phyloP scores from a whole-genome alignment of 2,888 invertebrate species.

The Cordylochernes scorpioides region DNA sequence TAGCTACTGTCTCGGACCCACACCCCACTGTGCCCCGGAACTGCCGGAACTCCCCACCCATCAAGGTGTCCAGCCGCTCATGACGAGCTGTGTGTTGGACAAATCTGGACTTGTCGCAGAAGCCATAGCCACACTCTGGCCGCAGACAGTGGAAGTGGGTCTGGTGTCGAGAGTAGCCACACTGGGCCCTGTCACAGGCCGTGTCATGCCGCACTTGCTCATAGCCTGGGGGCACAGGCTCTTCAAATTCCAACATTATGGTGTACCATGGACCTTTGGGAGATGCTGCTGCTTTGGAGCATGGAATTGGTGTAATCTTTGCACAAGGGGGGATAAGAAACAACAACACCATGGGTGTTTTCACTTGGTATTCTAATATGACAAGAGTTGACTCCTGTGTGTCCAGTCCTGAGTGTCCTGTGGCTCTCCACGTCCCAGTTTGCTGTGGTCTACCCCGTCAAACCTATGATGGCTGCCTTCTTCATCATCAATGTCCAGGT shows the following conservation, averaged over 20 bases:
- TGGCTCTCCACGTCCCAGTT: conserved; percentile 70
- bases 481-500: too few relatives aligned
- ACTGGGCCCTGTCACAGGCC: conserved; percentile 64
- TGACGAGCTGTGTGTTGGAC: conserved; percentile 82
- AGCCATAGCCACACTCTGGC: conserved; percentile 80
- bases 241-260: too few relatives aligned
- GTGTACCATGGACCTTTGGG: too few relatives aligned
- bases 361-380: too few relatives aligned
- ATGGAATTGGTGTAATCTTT: too few relatives aligned
- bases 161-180: conserved; percentile 73
- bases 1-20: too few relatives aligned
- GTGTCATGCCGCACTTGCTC: conserved; percentile 65
- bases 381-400: too few relatives aligned
- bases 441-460: conserved; percentile 51
- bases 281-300: too few relatives aligned
- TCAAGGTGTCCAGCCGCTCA: conserved; percentile 66
- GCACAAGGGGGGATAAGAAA: too few relatives aligned
- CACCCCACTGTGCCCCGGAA: conserved; percentile 72
- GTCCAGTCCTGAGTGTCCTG: conserved; percentile 24
- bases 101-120: conserved; percentile 81
- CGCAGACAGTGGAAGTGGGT: conserved; percentile 84
- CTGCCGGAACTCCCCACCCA: conserved; percentile 85
- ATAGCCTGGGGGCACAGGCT: conserved; percentile 67
- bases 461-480: too few relatives aligned
- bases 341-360: too few relatives aligned